phyloP scores from a whole-genome alignment of 2,113 vertebrate species.

The Pangasianodon gigas region DNA sequence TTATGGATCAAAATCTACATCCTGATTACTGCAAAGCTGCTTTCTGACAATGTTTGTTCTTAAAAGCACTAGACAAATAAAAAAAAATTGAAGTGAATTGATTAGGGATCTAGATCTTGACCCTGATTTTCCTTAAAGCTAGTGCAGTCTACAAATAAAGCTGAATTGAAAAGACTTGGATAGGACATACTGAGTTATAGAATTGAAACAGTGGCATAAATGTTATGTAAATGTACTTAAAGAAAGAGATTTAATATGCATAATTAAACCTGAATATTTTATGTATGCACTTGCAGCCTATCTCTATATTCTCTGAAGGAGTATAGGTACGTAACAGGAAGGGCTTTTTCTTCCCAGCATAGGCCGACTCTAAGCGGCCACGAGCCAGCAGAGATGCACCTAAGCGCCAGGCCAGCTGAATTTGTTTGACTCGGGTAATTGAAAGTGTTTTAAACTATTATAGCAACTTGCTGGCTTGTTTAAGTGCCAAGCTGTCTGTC shows the following conservation, averaged over 20 bases:
- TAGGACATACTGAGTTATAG: not conserved
- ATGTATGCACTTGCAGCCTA: not conserved
- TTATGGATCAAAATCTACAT: not conserved
- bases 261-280: not conserved
- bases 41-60: not conserved
- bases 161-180: not conserved
- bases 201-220: not conserved
- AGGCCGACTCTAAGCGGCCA: conserved; percentile 30
- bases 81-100: not conserved
- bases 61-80: not conserved
- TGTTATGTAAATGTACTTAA: conserved; percentile 5
- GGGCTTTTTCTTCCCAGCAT: conserved; percentile 12
- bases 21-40: not conserved
- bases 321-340: not conserved
- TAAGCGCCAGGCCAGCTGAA: conserved; percentile 86
- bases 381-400: conserved; percentile 71
- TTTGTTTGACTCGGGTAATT: conserved; percentile 99
- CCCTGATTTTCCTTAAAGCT: not conserved
- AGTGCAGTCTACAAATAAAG: not conserved
- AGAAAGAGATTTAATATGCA: not conserved
- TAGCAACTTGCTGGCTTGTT: conserved; percentile 99
- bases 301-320: not conserved
- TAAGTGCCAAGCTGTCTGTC: conserved; percentile 99
- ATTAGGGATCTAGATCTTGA: not conserved
- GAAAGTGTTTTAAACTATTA: conserved; percentile 99